Conservation (phyloP, 2,888 invertebrate species). For the Diplolepis rosae region DNA sequence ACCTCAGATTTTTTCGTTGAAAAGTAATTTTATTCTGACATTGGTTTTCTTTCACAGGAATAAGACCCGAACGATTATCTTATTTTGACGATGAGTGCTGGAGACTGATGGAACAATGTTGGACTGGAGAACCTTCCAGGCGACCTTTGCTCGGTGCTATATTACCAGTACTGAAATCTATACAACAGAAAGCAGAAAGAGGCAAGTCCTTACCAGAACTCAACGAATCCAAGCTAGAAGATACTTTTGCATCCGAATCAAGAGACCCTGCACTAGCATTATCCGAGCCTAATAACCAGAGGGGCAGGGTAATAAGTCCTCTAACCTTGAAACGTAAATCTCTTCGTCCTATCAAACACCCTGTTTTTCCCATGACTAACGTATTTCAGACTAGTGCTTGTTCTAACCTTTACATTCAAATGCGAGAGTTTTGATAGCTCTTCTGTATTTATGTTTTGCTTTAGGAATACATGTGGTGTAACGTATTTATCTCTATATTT, state of each 20-base stretch:
- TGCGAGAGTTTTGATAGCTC: conserved; percentile 64
- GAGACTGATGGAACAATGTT: conserved; percentile 89
- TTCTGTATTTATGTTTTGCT: conserved; percentile 1
- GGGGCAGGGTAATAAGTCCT: conserved; percentile 60
- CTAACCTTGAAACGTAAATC: conserved; percentile 50
- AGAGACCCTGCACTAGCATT: conserved; percentile 65
- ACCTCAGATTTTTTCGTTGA: no score
- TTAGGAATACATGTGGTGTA: not conserved
- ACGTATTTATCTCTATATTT: conserved; percentile 29
- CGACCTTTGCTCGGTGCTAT: conserved; percentile 88
- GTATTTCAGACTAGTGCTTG: conserved; percentile 64
- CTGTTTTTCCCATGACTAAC: conserved; percentile 65
- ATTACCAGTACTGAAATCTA: conserved; percentile 80
- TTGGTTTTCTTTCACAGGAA: conserved; percentile 76
- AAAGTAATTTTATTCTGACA: conserved; percentile 21
- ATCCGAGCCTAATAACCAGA: conserved; percentile 68
- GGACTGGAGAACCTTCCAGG: conserved; percentile 84
- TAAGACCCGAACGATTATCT: conserved; percentile 85
- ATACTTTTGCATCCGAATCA: conserved; percentile 49
- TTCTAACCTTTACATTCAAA: conserved; percentile 66
- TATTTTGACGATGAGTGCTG: conserved; percentile 87
- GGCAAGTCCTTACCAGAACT: conserved; percentile 61
- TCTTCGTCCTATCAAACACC: conserved; percentile 61
- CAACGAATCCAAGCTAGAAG: conserved; percentile 51
- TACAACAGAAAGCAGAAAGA: conserved; percentile 70